Percentiles rank a stretch among this genome's conserved stretches.
phyloP scores from a whole-genome alignment of 2,113 vertebrate genomes.

The Craseonycteris thonglongyai region DNA sequence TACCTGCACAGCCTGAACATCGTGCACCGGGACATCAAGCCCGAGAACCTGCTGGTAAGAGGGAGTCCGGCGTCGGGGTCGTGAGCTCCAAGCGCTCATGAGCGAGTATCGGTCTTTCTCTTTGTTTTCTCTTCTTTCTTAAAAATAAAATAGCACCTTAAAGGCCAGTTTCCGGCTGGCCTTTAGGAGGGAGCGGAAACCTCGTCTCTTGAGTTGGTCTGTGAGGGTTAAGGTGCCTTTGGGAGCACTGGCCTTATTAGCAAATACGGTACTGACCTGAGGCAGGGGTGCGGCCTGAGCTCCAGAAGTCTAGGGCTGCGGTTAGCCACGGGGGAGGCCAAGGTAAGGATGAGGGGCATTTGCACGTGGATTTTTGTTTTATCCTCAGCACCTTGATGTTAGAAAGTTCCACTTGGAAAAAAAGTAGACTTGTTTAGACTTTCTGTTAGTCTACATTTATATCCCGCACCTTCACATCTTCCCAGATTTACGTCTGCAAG shows the following conservation, averaged over 20 bases:
- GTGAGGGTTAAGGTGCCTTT: neutral
- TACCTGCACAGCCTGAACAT: constrained; percentile 97
- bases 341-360: no score
- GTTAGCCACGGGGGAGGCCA: neutral
- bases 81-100: neutral
- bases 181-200: neutral
- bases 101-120: neutral
- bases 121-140: neutral
- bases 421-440: neutral
- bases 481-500: neutral
- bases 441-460: neutral
- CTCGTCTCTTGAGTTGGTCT: neutral
- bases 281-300: neutral
- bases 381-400: neutral
- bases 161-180: neutral
- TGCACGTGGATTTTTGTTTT: neutral
- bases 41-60: constrained; percentile 96
- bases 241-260: neutral
- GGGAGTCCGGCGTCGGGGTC: neutral
- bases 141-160: neutral
- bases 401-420: neutral
- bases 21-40: constrained; percentile 98
- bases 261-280: neutral
- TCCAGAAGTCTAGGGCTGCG: neutral
- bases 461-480: no score